Evolutionary conservation across 2,888 invertebrate genomes (phyloP).

Genomic region (Phyllotreta striolata): DNA sequence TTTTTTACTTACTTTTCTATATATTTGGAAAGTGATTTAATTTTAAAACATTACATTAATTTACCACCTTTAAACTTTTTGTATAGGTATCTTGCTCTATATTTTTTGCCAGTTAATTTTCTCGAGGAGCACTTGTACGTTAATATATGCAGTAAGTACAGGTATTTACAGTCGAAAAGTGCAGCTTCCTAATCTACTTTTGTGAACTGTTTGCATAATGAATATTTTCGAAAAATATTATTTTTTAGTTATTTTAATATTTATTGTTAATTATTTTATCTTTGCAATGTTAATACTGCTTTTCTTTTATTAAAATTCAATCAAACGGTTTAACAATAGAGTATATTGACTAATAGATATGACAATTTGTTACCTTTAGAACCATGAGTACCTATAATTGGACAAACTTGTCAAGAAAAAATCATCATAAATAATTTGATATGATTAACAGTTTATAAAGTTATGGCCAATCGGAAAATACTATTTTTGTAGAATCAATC

Average conservation of each 20-base stretch:
- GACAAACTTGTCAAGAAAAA: not conserved
- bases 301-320: constrained; percentile 19
- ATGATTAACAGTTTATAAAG: too few species aligned
- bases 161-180: constrained; percentile 25
- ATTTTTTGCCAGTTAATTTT: too few species aligned
- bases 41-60: too few species aligned
- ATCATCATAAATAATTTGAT: too few species aligned
- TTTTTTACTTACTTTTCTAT: not conserved
- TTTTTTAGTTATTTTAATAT: constrained; percentile 20
- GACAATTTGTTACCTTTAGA: constrained; percentile 37
- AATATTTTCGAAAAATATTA: constrained; percentile 30
- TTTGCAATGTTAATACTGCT: constrained; percentile 23
- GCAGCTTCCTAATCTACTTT: constrained; percentile 11
- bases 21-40: too few species aligned
- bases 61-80: too few species aligned
- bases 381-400: constrained; percentile 23
- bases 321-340: constrained; percentile 11
- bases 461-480: too few species aligned
- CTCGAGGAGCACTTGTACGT: too few species aligned
- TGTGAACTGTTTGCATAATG: constrained; percentile 14
- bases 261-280: constrained; percentile 11
- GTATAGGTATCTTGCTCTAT: too few species aligned
- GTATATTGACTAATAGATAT: constrained; percentile 33
- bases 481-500: too few species aligned
- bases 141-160: not conserved